Evolutionary conservation across 2,113 vertebrate species (phyloP).

Genomic region (Thinocorus orbignyianus): DNA sequence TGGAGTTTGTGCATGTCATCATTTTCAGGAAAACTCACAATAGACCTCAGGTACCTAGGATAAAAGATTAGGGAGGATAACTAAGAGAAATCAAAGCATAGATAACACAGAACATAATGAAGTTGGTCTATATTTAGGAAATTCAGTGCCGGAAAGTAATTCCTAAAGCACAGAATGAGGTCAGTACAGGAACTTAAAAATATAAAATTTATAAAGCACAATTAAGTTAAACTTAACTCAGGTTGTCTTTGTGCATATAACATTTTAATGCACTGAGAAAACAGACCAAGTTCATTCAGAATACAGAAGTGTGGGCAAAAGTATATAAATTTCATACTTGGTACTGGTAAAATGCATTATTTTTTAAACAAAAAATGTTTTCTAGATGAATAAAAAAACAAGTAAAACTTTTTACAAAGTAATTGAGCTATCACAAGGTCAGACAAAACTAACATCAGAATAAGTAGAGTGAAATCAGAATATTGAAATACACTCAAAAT

Average conservation of each 20-base stretch:
- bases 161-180: neutral
- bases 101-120: neutral
- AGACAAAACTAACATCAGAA: neutral
- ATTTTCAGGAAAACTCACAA: neutral
- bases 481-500: slow-evolving; percentile 54
- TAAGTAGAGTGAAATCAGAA: slow-evolving; percentile 35
- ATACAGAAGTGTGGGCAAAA: neutral
- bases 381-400: neutral
- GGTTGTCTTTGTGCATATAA: neutral
- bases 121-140: neutral
- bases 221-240: neutral
- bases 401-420: slow-evolving; percentile 32
- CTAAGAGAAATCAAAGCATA: neutral
- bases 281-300: neutral
- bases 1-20: neutral
- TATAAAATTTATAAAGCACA: neutral
- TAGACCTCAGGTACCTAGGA: neutral
- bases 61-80: neutral
- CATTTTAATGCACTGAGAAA: neutral
- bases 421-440: slow-evolving; percentile 13
- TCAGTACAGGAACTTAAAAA: neutral
- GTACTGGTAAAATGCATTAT: neutral
- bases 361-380: neutral
- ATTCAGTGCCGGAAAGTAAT: neutral
- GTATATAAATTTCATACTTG: neutral